Evolutionary conservation across 2,888 invertebrate species (phyloP).

Genomic region (Tetragonisca angustula): DNA sequence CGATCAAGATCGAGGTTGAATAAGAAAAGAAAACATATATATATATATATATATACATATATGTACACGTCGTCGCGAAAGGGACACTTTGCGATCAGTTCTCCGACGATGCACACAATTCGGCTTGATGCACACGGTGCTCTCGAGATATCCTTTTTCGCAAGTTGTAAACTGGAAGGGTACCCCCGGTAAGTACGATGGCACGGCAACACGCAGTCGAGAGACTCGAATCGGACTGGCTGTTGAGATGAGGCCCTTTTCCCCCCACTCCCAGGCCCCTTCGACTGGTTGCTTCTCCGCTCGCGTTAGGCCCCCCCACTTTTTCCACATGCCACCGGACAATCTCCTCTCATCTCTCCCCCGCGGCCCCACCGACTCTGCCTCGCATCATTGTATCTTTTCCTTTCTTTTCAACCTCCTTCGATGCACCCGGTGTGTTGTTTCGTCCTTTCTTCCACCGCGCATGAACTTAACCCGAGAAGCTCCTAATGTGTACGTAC

Average conservation of each 20-base stretch:
- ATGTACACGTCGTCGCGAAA: constrained; percentile 1
- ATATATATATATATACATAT: neutral
- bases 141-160: constrained; percentile 34
- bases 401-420: constrained; percentile 51
- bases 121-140: constrained; percentile 28
- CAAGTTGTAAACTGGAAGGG: constrained; percentile 55
- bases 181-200: constrained; percentile 53
- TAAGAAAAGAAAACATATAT: neutral
- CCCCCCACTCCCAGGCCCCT: constrained; percentile 44
- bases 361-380: constrained; percentile 45
- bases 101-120: constrained; percentile 36
- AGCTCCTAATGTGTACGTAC: constrained; percentile 42
- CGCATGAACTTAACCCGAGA: constrained; percentile 47
- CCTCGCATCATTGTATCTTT: constrained; percentile 65
- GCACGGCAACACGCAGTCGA: constrained; percentile 69
- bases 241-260: constrained; percentile 76
- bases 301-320: constrained; percentile 58
- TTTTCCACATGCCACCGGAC: constrained; percentile 68
- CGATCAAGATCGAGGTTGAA: neutral
- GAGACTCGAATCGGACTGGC: constrained; percentile 76
- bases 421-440: constrained; percentile 58
- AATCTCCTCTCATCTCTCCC: constrained; percentile 54
- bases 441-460: constrained; percentile 50
- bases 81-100: constrained; percentile 42
- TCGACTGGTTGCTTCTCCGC: constrained; percentile 68